A percentile compares a stretch with the other conserved stretches of the same genome.
phyloP scores from a whole-genome alignment of 2,888 invertebrate genomes.

The Rhamphomyia laevipes region DNA sequence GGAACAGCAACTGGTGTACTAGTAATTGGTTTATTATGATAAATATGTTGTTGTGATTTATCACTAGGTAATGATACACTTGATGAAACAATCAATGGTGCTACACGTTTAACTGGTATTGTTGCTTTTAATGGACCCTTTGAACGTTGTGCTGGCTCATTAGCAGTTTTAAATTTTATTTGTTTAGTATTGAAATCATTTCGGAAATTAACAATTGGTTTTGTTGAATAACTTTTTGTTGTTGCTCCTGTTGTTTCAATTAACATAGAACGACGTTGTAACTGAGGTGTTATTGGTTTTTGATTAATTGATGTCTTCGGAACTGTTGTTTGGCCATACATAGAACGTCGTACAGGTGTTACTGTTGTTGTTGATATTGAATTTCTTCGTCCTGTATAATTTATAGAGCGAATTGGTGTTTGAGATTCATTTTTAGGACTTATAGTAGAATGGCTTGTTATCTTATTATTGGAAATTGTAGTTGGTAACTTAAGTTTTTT shows the following conservation, averaged over 20 bases:
- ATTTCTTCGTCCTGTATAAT: not conserved
- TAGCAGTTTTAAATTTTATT: constrained; percentile 1
- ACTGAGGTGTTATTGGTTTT: no score
- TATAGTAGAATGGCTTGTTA: no score
- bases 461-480: not conserved
- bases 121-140: constrained; percentile 11
- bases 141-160: not conserved
- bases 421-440: no score
- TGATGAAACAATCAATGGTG: constrained; percentile 6
- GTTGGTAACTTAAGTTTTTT: not conserved
- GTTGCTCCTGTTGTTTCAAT: no score
- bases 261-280: not conserved
- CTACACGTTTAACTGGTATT: constrained; percentile 8
- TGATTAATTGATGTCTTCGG: not conserved
- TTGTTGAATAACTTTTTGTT: not conserved
- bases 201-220: constrained; percentile 2
- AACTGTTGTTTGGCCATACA: not conserved
- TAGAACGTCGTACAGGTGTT: no score
- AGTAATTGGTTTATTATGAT: constrained; percentile 1
- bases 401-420: not conserved
- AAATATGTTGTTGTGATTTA: constrained; percentile 2
- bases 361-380: not conserved
- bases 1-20: constrained; percentile 6
- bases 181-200: not conserved
- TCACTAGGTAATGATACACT: not conserved